Evolutionary conservation across 2,113 vertebrate genomes (phyloP), one percentile per base, ranked within the genome.

Genomic region (Copsychus sechellarum): DNA sequence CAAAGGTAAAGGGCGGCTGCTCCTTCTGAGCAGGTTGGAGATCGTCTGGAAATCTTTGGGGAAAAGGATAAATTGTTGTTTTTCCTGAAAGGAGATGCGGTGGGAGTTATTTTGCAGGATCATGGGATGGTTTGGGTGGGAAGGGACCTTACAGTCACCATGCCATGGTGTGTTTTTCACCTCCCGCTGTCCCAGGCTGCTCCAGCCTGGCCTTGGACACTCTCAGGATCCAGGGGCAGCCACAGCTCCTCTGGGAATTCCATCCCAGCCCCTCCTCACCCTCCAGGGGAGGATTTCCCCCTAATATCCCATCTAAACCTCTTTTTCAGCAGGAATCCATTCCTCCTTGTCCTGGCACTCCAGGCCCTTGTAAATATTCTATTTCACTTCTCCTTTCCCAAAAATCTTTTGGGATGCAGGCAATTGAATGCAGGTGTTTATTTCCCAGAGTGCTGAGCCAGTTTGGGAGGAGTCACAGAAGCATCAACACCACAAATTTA

Each of bases 131-230:
- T 81, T 72, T 31, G 36, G 50, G 34, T 36, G 9, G 26, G n/a
- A 18, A 72, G 14, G 40, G 48, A 15, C 11, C 22, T 28, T 28
- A 38, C 69, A 14, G 0, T 11, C 48, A 21, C 6, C 38, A 31
- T 43, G 22, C 36, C 45, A 2, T 36, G 62, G 31, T 16, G 50
- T 51, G 50, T 28, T 51, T 51, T 51, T 28, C 57, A 36, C 8
- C 17, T 57, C 1, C 42, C 67, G 5, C 36, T 6, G 1, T 5
- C 58, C 22, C 67, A 72, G 76, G 34, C 0, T 8, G 38, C 10
- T 31, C 65, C 57, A 69, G 0, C 10, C 65, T 17, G n/a, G 48
- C 29, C 56, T 24, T n/a, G 64, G 56, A 0, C 40, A 47, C 28
- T 53, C 0, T 5, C 64, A 70, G 47, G 40, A 47, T 79, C 25